Evolutionary conservation across 2,888 invertebrate genomes (phyloP), one percentile per base, ranked within the genome.

Genomic region (Ecliptopera silaceata): DNA sequence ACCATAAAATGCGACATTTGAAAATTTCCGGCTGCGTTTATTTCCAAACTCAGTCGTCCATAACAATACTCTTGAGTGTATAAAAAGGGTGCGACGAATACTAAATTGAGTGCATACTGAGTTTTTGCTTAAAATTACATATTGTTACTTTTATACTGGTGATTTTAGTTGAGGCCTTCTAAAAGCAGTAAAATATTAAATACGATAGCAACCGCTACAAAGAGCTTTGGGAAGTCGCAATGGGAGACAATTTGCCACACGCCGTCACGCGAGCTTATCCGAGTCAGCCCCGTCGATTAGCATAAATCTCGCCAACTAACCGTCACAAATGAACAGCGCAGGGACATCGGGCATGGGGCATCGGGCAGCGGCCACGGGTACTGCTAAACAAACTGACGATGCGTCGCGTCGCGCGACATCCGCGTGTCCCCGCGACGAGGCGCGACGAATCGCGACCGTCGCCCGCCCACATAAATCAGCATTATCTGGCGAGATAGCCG

Each of bases 401-500:
- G 71, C 75, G 77, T 74, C 54, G 71, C 75, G 77, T 74, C 54
- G 80, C 80, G 77, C 78, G 75, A 78, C 80, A 77, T 70, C 74
- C 77, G 77, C 81, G 72, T 72, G 77, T 46, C 77, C 79, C 78
- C 65, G 80, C 81, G 80, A 81, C 82, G 84, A 80, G 71, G 88
- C 88, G 86, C 86, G 89, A 80, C 90, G 84, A 91, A 91, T 91
- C 85, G 87, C 86, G 84, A 80, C 82, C 88, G 84, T 79, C 85
- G 87, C 76, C 76, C 80, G 85, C 77, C 80, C 84, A 80, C 82
- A 91, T 92, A 92, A 92, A 91, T 91, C 91, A 91, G 91, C 81
- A 90, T 92, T 91, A 92, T 92, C 91, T 91, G 83, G 83, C 84
- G 88, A 91, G 91, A 91, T 91, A 91, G 88, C 89, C 90, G 78